A percentile compares a stretch with the other conserved stretches of the same genome.
Conservation (phyloP, 2,113 vertebrate species). For the Girardinichthys multiradiatus region DNA sequence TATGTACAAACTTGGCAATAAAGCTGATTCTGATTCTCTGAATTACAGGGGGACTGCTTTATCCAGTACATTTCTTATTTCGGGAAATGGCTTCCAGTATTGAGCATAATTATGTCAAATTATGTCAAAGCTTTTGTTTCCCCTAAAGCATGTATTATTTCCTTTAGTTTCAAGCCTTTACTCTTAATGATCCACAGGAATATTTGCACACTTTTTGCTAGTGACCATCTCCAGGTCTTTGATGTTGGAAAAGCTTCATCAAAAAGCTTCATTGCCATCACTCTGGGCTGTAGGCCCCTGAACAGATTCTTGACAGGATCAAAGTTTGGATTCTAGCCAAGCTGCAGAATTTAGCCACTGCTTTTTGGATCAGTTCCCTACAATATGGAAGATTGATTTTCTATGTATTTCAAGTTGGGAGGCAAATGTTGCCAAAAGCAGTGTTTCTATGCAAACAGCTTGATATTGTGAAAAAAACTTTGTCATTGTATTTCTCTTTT, state of each 20-base stretch:
- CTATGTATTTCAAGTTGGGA: background rate
- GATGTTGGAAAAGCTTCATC: background rate
- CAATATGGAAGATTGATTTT: background rate
- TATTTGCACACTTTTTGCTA: background rate
- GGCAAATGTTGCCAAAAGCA: background rate
- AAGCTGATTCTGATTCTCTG: no score
- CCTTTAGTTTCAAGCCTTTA: background rate
- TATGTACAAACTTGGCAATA: no score
- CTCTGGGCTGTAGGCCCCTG: no score
- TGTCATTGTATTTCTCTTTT: background rate
- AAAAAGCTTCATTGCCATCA: background rate
- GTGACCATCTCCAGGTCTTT: background rate
- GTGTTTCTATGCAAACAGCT: background rate
- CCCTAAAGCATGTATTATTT: no score
- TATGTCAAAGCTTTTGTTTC: background rate
- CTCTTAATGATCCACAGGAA: background rate
- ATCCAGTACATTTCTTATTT: background rate
- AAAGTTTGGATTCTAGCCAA: background rate
- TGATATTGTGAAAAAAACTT: background rate
- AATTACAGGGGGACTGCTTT: background rate
- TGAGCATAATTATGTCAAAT: background rate
- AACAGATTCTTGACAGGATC: background rate
- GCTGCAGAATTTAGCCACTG: background rate
- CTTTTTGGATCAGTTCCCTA: background rate
- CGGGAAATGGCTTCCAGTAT: background rate